Percentiles rank a stretch among this genome's conserved stretches.
These are phyloP conservation scores for Tolmerus cingulatus DNA, from an alignment of 2,888 invertebrate species.

Conservation along the genomic window DNA sequence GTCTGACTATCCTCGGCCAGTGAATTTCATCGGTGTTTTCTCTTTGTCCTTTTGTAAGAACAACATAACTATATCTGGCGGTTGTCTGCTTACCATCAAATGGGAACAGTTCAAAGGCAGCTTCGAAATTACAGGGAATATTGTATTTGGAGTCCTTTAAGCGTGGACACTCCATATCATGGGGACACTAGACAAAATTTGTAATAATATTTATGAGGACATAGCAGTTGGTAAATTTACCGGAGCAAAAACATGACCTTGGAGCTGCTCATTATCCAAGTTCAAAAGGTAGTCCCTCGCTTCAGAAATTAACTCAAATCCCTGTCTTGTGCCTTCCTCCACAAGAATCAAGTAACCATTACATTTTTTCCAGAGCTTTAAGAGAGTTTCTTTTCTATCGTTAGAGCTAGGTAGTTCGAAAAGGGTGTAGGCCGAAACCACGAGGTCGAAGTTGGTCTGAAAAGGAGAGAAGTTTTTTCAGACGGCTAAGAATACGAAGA, in stretches of 20 bases:
- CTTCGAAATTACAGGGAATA: conserved; percentile 82
- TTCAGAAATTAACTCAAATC: conserved; percentile 83
- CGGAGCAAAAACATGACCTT: conserved; percentile 78
- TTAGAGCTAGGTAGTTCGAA: conserved; percentile 78
- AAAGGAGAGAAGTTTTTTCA: conserved; percentile 52
- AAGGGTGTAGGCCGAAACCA: conserved; percentile 80
- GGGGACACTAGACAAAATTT: conserved; percentile 74
- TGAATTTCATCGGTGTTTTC: conserved; percentile 61
- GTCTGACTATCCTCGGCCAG: conserved; percentile 84
- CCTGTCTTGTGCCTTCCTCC: conserved; percentile 84
- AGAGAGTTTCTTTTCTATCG: conserved; percentile 73
- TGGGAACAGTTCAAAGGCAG: conserved; percentile 69
- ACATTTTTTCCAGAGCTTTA: conserved; percentile 88
- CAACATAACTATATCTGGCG: conserved; percentile 80
- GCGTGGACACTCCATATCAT: conserved; percentile 81
- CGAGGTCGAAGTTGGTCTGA: conserved; percentile 76
- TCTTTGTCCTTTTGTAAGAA: conserved; percentile 78
- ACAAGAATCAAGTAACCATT: conserved; percentile 81
- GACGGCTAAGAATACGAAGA: neutral
- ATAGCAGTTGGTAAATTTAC: conserved; percentile 62
- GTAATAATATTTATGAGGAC: conserved; percentile 34
- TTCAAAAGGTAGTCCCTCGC: conserved; percentile 79
- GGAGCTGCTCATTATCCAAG: conserved; percentile 61
- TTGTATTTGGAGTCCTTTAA: conserved; percentile 63
- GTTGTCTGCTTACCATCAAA: conserved; percentile 61